Percentiles rank a stretch among this genome's conserved stretches.
Evolutionary conservation across 2,797 vertebrate species (phyloP).

Genomic region (Melanogrammus aeglefinus): DNA sequence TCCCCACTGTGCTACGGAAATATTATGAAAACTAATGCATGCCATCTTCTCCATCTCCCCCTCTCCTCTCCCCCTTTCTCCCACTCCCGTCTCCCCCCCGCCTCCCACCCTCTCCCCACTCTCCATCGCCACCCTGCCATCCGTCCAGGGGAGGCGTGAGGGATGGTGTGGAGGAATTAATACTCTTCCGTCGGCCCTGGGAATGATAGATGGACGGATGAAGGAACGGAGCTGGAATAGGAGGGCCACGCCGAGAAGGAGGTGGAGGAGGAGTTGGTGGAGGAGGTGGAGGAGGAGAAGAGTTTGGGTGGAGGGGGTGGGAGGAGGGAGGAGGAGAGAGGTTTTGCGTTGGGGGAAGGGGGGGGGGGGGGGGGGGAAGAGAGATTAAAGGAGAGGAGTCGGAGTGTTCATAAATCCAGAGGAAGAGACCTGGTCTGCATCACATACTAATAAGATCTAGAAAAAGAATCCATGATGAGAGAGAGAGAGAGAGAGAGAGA

Average conservation of each 20-base stretch:
- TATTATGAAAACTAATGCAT: constrained; percentile 74
- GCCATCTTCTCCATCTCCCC: constrained; percentile 45
- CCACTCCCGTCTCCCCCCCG: constrained; percentile 24
- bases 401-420: constrained; percentile 75
- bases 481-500: constrained; percentile 27
- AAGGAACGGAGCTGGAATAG: constrained; percentile 62
- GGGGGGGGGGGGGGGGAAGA: constrained; percentile 25
- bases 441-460: constrained; percentile 73
- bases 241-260: constrained; percentile 32
- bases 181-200: constrained; percentile 75
- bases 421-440: constrained; percentile 71
- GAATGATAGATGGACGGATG: constrained; percentile 79
- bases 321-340: no score
- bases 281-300: constrained; percentile 47
- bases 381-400: constrained; percentile 73
- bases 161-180: constrained; percentile 78
- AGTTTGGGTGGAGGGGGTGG: constrained; percentile 15
- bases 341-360: no score
- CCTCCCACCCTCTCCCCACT: constrained; percentile 22
- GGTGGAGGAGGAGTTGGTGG: constrained; percentile 35
- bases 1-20: constrained; percentile 56
- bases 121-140: constrained; percentile 61
- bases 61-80: constrained; percentile 27
- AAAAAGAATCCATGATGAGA: constrained; percentile 67
- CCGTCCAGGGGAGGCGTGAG: constrained; percentile 72